Evolutionary conservation across 2,797 vertebrate genomes (phyloP).

Genomic region (Betta splendens): DNA sequence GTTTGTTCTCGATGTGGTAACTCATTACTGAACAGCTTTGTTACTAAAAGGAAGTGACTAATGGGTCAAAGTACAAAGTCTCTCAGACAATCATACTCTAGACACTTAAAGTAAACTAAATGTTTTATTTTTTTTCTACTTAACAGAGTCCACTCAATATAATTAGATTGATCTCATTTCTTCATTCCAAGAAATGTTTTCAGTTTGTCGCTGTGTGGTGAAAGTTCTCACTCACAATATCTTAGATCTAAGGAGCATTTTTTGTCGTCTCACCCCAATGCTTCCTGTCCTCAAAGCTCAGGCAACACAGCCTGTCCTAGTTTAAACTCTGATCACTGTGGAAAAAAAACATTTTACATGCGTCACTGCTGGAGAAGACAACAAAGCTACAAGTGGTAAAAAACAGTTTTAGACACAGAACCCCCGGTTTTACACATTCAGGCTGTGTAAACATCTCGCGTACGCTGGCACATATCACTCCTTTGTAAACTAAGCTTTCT

Average conservation of each 20-base stretch:
- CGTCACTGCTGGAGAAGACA: constrained; percentile 17
- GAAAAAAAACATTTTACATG: constrained; percentile 16
- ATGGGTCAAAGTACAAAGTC: constrained; percentile 33
- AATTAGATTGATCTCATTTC: constrained; percentile 1
- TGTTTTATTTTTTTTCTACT: constrained; percentile 52
- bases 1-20: constrained; percentile 29
- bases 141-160: constrained; percentile 37
- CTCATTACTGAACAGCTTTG: constrained; percentile 1
- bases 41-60: constrained; percentile 36
- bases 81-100: constrained; percentile 21
- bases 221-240: constrained; percentile 8
- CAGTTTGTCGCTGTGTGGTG: background rate
- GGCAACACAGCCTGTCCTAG: background rate
- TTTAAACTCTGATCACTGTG: constrained; percentile 10
- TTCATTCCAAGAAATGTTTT: constrained; percentile 8
- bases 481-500: constrained; percentile 60
- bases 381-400: constrained; percentile 33
- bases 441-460: constrained; percentile 43
- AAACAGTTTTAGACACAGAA: constrained; percentile 40
- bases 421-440: constrained; percentile 31
- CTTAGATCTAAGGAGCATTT: constrained; percentile 5
- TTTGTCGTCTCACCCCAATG: background rate
- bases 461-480: constrained; percentile 35
- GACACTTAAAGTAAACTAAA: constrained; percentile 30
- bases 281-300: constrained; percentile 5